These are phyloP conservation scores for Stenodema calcarata DNA, from an alignment of 2,888 invertebrate genomes.

Conservation along the genomic window DNA sequence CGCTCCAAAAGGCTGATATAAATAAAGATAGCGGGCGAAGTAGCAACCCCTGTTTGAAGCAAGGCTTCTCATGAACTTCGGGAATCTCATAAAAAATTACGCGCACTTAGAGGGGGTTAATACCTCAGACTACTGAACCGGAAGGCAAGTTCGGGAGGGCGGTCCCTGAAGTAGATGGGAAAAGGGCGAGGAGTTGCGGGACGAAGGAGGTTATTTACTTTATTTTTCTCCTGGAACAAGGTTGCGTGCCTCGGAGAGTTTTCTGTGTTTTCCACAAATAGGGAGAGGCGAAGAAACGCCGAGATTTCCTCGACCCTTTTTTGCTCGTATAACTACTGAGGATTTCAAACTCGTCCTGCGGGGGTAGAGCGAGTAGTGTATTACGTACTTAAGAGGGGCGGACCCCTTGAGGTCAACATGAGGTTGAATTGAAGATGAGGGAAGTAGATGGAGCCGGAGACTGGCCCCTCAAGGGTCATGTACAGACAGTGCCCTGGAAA, in stretches of 20 bases:
- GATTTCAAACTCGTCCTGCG: neutral
- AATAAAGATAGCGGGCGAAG: slow-evolving; percentile 4
- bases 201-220: slow-evolving; percentile 4
- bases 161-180: slow-evolving; percentile 6
- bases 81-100: slow-evolving; percentile 11
- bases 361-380: neutral
- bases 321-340: neutral
- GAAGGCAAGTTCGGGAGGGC: slow-evolving; percentile 1
- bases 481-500: neutral
- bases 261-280: neutral
- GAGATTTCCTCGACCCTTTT: neutral
- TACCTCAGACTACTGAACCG: slow-evolving; percentile 19
- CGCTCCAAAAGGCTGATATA: neutral
- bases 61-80: neutral
- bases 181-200: neutral
- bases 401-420: neutral
- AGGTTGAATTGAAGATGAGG: neutral
- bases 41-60: neutral
- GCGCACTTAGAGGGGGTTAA: slow-evolving; percentile 18
- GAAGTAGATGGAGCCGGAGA: neutral
- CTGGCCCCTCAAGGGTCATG: too few species aligned
- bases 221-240: neutral
- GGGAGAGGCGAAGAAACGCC: neutral
- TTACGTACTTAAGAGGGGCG: neutral
- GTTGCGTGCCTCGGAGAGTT: slow-evolving; percentile 13